phyloP scores from a whole-genome alignment of 2,113 vertebrate species.

The Jaculus jaculus region DNA sequence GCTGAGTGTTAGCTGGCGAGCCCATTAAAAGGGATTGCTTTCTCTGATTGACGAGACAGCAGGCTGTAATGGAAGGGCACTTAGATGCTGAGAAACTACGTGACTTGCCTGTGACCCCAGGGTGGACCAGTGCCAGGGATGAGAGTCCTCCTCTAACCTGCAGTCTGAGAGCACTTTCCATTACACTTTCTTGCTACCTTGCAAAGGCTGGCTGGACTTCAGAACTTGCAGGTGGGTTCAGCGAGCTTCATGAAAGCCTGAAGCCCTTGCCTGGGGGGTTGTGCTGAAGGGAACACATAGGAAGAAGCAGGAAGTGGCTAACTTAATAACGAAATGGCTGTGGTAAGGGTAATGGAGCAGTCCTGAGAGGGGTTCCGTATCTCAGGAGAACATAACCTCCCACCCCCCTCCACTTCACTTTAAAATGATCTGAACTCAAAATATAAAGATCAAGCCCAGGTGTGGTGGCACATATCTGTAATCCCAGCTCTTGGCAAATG shows the following conservation, averaged over 20 bases:
- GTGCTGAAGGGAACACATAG: not conserved
- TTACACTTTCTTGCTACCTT: not conserved
- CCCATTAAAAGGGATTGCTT: conserved; percentile 1
- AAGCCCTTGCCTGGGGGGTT: not conserved
- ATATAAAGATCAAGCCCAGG: not conserved
- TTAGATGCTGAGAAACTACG: not conserved
- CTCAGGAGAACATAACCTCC: not conserved
- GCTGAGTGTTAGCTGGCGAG: not conserved
- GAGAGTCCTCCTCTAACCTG: not conserved
- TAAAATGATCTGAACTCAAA: not conserved
- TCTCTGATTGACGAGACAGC: conserved; percentile 30
- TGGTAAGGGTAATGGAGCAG: not conserved
- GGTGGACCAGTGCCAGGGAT: not conserved
- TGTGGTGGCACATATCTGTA: not conserved
- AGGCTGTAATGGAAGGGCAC: conserved; percentile 44
- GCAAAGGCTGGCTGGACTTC: not conserved
- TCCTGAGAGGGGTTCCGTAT: not conserved
- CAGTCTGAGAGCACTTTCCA: too few species aligned
- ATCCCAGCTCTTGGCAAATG: not conserved
- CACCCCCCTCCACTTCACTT: not conserved
- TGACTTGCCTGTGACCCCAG: conserved; percentile 35
- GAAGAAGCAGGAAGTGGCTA: not conserved
- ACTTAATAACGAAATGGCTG: not conserved
- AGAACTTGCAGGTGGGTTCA: not conserved
- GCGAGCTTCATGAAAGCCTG: not conserved